Conservation (phyloP, 2,888 invertebrate species). For the Trissoscelio sp. region DNA sequence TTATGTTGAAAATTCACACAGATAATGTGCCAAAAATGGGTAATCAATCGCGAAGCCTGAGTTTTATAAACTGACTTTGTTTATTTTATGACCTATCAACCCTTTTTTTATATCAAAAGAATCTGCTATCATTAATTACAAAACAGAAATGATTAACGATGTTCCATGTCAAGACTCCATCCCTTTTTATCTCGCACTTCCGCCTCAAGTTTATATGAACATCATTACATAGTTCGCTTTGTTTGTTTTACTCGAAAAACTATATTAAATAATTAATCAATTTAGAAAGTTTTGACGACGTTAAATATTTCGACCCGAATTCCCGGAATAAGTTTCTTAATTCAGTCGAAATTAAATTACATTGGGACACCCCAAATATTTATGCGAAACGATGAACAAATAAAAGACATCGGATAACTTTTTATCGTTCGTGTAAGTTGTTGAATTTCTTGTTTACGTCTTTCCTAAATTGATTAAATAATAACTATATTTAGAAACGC, state of each 20-base stretch:
- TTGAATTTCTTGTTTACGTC: not conserved
- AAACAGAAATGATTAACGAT: conserved; percentile 45
- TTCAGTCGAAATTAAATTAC: not conserved
- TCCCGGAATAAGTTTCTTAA: not conserved
- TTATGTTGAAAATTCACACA: too few relatives aligned
- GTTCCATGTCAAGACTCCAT: conserved; percentile 17
- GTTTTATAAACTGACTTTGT: conserved; percentile 1
- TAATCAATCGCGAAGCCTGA: too few relatives aligned
- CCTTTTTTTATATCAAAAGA: conserved; percentile 3
- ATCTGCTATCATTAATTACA: conserved; percentile 45
- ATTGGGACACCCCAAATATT: not conserved
- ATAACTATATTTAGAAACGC: not conserved
- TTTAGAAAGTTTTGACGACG: conserved; percentile 12
- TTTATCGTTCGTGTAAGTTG: not conserved
- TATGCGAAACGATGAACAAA: not conserved
- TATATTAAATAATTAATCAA: conserved; percentile 37
- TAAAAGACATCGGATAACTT: too few relatives aligned
- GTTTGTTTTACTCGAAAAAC: conserved; percentile 20
- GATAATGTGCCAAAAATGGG: too few relatives aligned
- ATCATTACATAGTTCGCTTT: conserved; percentile 25
- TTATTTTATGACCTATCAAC: conserved; percentile 6
- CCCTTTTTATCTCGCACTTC: conserved; percentile 27
- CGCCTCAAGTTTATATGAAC: conserved; percentile 23
- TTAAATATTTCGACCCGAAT: not conserved
- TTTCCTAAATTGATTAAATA: conserved; percentile 7